Percentiles rank a stretch among this genome's conserved stretches.
Conservation (phyloP, 2,113 vertebrate genomes). For the Protomyctophum bolini region DNA sequence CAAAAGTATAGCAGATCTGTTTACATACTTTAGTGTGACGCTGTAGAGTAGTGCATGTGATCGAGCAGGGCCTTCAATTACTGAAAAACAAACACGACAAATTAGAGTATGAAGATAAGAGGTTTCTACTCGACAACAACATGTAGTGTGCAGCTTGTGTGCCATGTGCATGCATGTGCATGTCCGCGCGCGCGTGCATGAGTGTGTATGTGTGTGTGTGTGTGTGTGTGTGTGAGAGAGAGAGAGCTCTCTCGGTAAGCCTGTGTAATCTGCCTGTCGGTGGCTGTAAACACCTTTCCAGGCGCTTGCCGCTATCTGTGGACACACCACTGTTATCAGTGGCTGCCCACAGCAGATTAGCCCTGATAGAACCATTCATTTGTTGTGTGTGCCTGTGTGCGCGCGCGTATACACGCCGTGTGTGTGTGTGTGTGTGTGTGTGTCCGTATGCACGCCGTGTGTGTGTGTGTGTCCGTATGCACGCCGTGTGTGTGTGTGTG, state of each 20-base stretch:
- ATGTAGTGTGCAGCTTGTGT: neutral
- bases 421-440: neutral
- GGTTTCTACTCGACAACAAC: no score
- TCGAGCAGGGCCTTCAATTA: no score
- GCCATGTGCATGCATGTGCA: neutral
- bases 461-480: neutral
- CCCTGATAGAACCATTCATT: slow-evolving; percentile 22
- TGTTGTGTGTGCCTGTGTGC: slow-evolving; percentile 9
- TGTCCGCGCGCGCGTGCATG: neutral
- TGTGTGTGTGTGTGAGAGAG: no score
- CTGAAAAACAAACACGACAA: no score
- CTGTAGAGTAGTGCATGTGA: no score
- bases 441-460: no score
- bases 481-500: neutral
- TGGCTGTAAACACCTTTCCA: slow-evolving; percentile 54
- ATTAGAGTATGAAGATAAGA: no score
- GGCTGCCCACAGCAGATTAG: slow-evolving; percentile 37
- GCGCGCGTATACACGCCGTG: neutral
- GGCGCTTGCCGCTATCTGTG: slow-evolving; percentile 40
- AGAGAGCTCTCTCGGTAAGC: slow-evolving; percentile 34
- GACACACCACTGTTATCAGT: slow-evolving; percentile 16
- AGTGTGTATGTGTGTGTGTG: no score
- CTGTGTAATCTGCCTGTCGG: slow-evolving; percentile 49
- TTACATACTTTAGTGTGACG: no score
- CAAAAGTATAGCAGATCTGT: neutral